Evolutionary conservation across 2,113 vertebrate genomes (phyloP), one percentile per base, ranked within the genome.

Genomic region (Pangasianodon hypophthalmus): DNA sequence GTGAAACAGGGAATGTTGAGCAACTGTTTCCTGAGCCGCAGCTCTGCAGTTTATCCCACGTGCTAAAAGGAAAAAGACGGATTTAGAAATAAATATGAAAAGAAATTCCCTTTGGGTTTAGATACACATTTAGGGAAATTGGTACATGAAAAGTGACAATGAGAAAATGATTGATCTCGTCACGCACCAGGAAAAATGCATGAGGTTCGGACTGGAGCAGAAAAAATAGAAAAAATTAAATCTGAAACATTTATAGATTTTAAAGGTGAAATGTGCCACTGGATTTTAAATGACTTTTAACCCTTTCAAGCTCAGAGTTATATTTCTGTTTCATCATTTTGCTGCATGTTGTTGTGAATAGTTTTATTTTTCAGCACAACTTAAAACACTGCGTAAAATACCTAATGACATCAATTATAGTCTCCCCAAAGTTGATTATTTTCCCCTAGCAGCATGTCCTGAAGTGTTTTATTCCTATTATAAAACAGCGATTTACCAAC

Each of bases 51-150:
- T 81, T 81, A 54, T 81, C 50, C 50, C 48, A 1, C 26, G 0
- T n/a, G 50, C 79, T 19, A 16, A 32, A 52, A 32, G 48, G 29
- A 26, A 85, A 56, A 32, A 5, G 64, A 48, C 0, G 62, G 84
- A 86, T 86, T 86, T 86, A 52, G 50, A 29, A 37, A 2, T 32
- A 56, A 86, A 37, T 69, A 69, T n/a, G 26, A 86, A 48, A 86
- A 86, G 48, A 69, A 85, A 86, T 69, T 86, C 84, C 48, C 84
- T 69, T 21, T 64, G 48, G 84, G 44, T 69, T 86, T 24, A 52
- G 13, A 82, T 32, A 69, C 62, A 86, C 4, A 46, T 86, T 86
- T 86, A 86, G 62, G 62, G 64, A 86, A 86, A 86, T 86, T 69
- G 84, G 16, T 69, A 86, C 44, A 86, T 11, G 44, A 24, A 69